Percentiles rank a stretch among this genome's conserved stretches.
phyloP scores from a whole-genome alignment of 2,113 vertebrate species.

The Hemiscyllium ocellatum region DNA sequence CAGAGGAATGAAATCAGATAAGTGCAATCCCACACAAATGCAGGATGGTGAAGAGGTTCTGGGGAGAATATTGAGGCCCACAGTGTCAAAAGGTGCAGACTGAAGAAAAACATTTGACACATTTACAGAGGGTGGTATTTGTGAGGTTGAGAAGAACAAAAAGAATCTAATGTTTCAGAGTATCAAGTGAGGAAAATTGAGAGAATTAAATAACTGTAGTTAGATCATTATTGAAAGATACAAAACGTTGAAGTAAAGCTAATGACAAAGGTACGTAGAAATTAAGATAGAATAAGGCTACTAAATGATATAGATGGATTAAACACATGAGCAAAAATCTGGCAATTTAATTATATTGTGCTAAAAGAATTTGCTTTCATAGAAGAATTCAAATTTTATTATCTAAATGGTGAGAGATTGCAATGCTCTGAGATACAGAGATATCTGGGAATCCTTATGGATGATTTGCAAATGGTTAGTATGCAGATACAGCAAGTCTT shows the following conservation, averaged over 20 bases:
- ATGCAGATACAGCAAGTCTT: no score
- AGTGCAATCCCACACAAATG: background rate
- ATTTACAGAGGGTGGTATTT: background rate
- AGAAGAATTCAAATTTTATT: no score
- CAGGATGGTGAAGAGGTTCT: background rate
- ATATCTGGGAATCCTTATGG: no score
- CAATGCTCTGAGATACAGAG: no score
- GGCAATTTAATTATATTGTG: no score
- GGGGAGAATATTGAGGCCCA: background rate
- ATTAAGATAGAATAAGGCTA: no score
- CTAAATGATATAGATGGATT: no score
- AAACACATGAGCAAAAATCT: no score
- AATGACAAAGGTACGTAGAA: no score
- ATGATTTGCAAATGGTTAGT: no score
- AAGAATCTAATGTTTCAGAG: background rate
- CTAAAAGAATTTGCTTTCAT: no score
- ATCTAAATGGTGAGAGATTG: no score
- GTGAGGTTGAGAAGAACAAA: background rate
- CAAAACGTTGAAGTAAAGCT: background rate
- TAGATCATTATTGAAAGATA: background rate
- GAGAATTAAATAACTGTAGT: background rate
- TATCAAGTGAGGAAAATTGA: background rate
- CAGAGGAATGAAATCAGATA: background rate
- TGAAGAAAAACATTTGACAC: background rate
- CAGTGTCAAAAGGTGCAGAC: background rate